These are phyloP conservation scores for Dimorphilus gyrociliatus DNA, from an alignment of 2,888 invertebrate genomes.

Conservation along the genomic window DNA sequence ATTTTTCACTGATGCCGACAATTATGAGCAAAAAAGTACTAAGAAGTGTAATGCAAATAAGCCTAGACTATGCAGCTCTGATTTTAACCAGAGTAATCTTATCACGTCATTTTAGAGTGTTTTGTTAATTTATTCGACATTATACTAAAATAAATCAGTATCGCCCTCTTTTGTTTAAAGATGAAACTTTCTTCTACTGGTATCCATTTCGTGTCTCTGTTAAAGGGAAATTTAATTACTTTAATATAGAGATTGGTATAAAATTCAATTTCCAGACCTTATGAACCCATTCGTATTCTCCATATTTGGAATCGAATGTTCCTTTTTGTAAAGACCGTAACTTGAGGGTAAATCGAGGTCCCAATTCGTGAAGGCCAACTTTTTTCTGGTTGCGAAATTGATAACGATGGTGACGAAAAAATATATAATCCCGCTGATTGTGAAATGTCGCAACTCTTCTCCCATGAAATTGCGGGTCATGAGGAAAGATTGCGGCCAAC, in stretches of 20 bases:
- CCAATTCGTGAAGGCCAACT: slow-evolving; percentile 71
- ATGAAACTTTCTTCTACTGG: slow-evolving; percentile 77
- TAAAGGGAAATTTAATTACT: too few relatives aligned
- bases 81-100: too few relatives aligned
- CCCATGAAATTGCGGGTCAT: slow-evolving; percentile 84
- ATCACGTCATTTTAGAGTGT: too few relatives aligned
- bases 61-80: too few relatives aligned
- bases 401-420: slow-evolving; percentile 82
- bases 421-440: slow-evolving; percentile 95
- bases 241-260: slow-evolving; percentile 37
- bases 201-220: slow-evolving; percentile 80
- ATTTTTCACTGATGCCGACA: too few relatives aligned
- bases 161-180: too few relatives aligned
- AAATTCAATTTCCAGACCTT: slow-evolving; percentile 26
- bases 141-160: too few relatives aligned
- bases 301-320: slow-evolving; percentile 86
- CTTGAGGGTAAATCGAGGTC: slow-evolving; percentile 86
- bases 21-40: too few relatives aligned
- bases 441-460: slow-evolving; percentile 88
- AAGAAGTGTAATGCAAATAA: too few relatives aligned
- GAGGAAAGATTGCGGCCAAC: slow-evolving; percentile 79
- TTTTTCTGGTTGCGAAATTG: slow-evolving; percentile 42
- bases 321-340: slow-evolving; percentile 84
- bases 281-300: slow-evolving; percentile 85
- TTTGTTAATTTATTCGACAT: too few relatives aligned